Evolutionary conservation across 2,113 vertebrate species (phyloP), one percentile per base, ranked within the genome.

Genomic region (Dicaeum eximium): DNA sequence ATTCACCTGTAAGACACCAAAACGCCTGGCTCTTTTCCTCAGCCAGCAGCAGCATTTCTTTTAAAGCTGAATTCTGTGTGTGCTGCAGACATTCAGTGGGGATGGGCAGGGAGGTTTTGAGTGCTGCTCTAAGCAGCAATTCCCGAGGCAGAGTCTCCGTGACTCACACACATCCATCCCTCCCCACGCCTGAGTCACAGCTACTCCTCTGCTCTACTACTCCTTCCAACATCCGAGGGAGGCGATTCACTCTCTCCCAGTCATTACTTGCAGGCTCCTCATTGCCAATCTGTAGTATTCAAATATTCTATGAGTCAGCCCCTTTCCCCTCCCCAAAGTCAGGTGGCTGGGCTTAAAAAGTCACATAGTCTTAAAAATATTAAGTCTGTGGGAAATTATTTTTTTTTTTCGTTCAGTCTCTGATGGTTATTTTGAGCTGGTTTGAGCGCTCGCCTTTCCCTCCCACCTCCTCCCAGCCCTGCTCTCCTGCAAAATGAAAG

Each of bases 271-370:
- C 3, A 60, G 47, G n/a, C 73, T 53, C 5, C 0, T 9, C 44
- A 35, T 5, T 47, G 91, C 94, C 95, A 80, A 12, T 4, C 75
- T 74, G 90, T 80, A 96, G 95, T 95, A 93, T 71, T 86, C 93
- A 81, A 90, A 92, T 88, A 10, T 4, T n/a, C n/a, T 17, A 8
- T 94, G 88, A 94, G 86, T 96, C 95, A 96, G 80, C 25, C 53
- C 38, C 51, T 35, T 42, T 57, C 47, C 42, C 62, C 72, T 28
- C 31, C 12, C 71, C 17, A 0, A 33, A 90, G 86, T 88, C 92
- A 94, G 61, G 48, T n/a, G 94, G 82, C 65, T 42, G 64, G 64
- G 22, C 50, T 96, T 88, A 48, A 88, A 90, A 83, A 96, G 95
- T 94, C 93, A 92, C 51, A 6, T 3, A 6, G 40, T 37, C 74